A percentile compares a stretch with the other conserved stretches of the same genome.
Evolutionary conservation across 2,113 vertebrate genomes (phyloP).

Genomic region (Phylloscopus whistleri): DNA sequence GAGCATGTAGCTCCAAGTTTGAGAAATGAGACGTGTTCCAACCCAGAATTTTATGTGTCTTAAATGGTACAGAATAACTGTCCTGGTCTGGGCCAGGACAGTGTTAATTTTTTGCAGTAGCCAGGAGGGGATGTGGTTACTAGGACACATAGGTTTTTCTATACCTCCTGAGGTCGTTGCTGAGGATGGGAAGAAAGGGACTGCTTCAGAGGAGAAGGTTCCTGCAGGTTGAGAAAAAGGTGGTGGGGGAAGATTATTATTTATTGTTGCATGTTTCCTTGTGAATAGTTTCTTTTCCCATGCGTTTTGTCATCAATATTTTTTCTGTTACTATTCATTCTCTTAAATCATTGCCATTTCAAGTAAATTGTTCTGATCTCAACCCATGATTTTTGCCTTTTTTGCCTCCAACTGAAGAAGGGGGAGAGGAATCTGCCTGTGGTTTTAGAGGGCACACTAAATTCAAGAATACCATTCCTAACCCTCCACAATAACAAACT

Average conservation of each 20-base stretch:
- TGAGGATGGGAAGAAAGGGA: not conserved
- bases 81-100: not conserved
- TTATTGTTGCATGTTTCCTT: fast-evolving
- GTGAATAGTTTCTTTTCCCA: not conserved
- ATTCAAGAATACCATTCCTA: not conserved
- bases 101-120: not conserved
- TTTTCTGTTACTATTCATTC: not conserved
- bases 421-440: not conserved
- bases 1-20: not conserved
- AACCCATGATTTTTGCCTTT: not conserved
- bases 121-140: not conserved
- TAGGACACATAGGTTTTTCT: not conserved
- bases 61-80: not conserved
- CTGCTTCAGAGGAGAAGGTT: not conserved
- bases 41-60: not conserved
- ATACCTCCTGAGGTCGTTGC: not conserved
- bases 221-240: not conserved
- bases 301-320: not conserved
- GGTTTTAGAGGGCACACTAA: not conserved
- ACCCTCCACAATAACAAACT: not conserved
- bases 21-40: not conserved
- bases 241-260: too few relatives aligned
- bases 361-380: not conserved
- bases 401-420: not conserved
- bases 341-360: not conserved